phyloP scores from a whole-genome alignment of 37 sponge, comb jelly and placozoan genomes.

The Dysidea cf. avara region DNA sequence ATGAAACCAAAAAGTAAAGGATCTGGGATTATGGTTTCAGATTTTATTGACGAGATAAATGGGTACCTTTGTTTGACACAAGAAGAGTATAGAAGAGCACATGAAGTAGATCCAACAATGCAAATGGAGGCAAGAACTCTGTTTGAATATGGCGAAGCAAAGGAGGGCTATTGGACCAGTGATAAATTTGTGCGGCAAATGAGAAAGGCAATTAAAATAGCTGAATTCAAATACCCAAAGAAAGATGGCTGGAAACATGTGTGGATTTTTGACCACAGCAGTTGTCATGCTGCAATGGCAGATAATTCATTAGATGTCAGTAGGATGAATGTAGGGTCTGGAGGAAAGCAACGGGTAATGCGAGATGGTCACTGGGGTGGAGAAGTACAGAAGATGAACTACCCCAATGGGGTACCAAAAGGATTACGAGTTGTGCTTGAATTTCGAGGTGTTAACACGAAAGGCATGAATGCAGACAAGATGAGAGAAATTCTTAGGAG shows the following conservation, averaged over 20 bases:
- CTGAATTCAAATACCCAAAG: slow-evolving; percentile 31
- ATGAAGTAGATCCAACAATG: background rate
- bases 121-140: slow-evolving; percentile 9
- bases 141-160: slow-evolving; percentile 25
- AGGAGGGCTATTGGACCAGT: too few relatives aligned
- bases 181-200: slow-evolving; percentile 41
- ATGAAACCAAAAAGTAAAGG: too few relatives aligned
- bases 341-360: too few relatives aligned
- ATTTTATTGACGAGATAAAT: slow-evolving; percentile 37
- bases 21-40: slow-evolving; percentile 55
- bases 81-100: too few relatives aligned
- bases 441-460: slow-evolving; percentile 14
- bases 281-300: slow-evolving; percentile 37
- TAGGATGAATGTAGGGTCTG: slow-evolving; percentile 41
- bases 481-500: slow-evolving; percentile 20
- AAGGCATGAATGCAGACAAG: slow-evolving; percentile 12
- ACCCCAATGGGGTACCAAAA: slow-evolving; percentile 17
- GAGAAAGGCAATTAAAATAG: slow-evolving; percentile 24
- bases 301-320: slow-evolving; percentile 28
- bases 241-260: slow-evolving; percentile 37
- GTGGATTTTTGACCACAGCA: slow-evolving; percentile 64
- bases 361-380: too few relatives aligned
- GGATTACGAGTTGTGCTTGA: slow-evolving; percentile 11
- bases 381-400: slow-evolving; percentile 33
- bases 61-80: slow-evolving; percentile 31